Conservation (phyloP, 1,140 invertebrate genomes). For the Caerostris darwini region DNA sequence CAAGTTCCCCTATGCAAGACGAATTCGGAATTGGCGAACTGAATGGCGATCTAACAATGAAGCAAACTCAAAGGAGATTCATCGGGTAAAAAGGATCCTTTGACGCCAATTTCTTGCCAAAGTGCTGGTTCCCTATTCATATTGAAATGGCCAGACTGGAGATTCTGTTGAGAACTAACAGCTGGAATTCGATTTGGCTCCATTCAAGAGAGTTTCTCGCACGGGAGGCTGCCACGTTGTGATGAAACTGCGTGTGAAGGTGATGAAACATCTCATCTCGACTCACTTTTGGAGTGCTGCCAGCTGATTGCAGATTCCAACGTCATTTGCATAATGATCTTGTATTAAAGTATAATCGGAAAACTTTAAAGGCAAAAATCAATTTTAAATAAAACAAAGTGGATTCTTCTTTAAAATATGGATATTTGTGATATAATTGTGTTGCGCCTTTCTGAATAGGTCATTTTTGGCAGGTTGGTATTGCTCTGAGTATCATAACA, state of each 20-base stretch:
- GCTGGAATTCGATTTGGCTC: not conserved
- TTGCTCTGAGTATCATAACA: too few species aligned
- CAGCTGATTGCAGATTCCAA: too few species aligned
- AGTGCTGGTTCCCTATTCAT: not conserved
- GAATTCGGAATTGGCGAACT: not conserved
- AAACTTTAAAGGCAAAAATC: too few species aligned
- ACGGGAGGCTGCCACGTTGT: not conserved
- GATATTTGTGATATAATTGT: too few species aligned
- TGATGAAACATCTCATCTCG: not conserved
- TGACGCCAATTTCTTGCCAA: not conserved
- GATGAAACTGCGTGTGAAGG: not conserved
- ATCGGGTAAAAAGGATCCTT: not conserved
- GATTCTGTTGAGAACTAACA: not conserved
- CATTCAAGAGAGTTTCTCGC: not conserved
- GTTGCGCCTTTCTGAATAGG: too few species aligned
- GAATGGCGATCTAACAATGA: not conserved
- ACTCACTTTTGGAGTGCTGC: not conserved
- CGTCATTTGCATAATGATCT: too few species aligned
- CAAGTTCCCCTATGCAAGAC: constrained; percentile 2
- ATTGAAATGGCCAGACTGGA: not conserved
- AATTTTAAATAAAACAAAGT: too few species aligned
- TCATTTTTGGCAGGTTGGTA: too few species aligned
- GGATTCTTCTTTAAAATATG: too few species aligned
- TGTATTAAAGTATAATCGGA: too few species aligned
- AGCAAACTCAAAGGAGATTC: not conserved